Base-by-base conservation (phyloP, 2,113 vertebrate genomes). In the Poeciliopsis prolifica region DNA sequence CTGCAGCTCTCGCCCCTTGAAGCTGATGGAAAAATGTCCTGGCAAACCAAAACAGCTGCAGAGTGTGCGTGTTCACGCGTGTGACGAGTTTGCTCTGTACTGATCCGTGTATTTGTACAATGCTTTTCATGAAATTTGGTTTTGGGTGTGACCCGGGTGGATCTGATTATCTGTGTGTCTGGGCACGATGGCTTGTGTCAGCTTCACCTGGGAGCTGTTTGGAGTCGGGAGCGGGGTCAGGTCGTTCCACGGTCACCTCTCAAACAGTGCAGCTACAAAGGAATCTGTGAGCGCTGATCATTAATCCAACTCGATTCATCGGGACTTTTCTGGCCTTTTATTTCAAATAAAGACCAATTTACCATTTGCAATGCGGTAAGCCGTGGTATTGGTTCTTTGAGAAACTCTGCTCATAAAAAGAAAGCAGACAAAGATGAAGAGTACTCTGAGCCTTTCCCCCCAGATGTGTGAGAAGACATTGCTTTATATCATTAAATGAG, bases 141-240 rank as follows among this genome's bases (percentile, higher is more conserved):
- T 68, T 65, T 77, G 82, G 81, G 86, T 83, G 80, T 86, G 65
- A 88, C 81, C 31, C 3, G 33, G 64, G 73, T 67, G 65, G 33
- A 61, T 70, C 62, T 31, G 71, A 75, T 73, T 42, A 80, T 71
- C 35, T 75, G 28, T 77, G 40, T 77, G 42, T 82, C 77, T 78
- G 77, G 28, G 26, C 31, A 61, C 19, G n/a, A 68, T 29, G 26
- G 24, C 26, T 60, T 44, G 37, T 66, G 22, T 63, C 4, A 71
- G 22, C 7, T 17, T 76, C 65, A 72, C 69, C 70, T 54, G 29
- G 15, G 61, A 68, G 69, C 64, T 42, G 42, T 69, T 68, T 75
- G 44, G 44, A 81, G 68, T 77, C 51, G 26, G 65, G 4, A 77
- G 19, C 35, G 28, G 24, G 72, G 58, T 76, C 68, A 76, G 35